Percentiles rank a stretch among this genome's conserved stretches.
These are phyloP conservation scores for Triplophysa dalaica DNA, from an alignment of 2,113 vertebrate genomes.

Conservation along the genomic window DNA sequence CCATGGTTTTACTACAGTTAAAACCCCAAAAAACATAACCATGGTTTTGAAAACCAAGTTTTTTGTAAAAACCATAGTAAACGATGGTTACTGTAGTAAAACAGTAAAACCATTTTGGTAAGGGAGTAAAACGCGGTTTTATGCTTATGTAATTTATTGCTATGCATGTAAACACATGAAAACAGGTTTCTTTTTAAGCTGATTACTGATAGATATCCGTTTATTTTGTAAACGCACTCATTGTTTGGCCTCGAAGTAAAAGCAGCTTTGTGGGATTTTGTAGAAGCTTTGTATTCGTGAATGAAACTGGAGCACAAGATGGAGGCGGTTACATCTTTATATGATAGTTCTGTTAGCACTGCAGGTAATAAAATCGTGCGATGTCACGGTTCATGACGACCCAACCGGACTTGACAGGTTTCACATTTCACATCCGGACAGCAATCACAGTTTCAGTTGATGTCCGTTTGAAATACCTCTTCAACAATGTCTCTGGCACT, in stretches of 20 bases:
- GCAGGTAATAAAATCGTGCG: slow-evolving; percentile 5
- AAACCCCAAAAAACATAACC: too few relatives aligned
- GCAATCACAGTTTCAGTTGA: neutral
- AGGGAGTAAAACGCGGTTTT: too few relatives aligned
- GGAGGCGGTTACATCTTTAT: neutral
- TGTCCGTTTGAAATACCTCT: neutral
- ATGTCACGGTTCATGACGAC: neutral
- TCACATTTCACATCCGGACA: neutral
- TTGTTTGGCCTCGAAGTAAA: neutral
- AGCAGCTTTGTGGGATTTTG: neutral
- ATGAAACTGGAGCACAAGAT: neutral
- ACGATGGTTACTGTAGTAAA: too few relatives aligned
- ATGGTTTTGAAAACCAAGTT: too few relatives aligned
- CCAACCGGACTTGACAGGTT: neutral
- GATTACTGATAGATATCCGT: too few relatives aligned
- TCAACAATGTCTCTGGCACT: neutral
- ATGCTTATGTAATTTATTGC: too few relatives aligned
- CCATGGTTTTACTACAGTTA: too few relatives aligned
- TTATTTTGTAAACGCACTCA: too few relatives aligned
- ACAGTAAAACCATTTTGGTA: too few relatives aligned
- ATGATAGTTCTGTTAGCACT: neutral
- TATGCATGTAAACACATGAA: too few relatives aligned
- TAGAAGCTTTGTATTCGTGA: neutral
- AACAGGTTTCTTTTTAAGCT: too few relatives aligned
- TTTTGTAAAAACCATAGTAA: too few relatives aligned